These are phyloP conservation scores for Melanocharis versteri DNA, from an alignment of 2,113 vertebrate species.

Conservation along the genomic window DNA sequence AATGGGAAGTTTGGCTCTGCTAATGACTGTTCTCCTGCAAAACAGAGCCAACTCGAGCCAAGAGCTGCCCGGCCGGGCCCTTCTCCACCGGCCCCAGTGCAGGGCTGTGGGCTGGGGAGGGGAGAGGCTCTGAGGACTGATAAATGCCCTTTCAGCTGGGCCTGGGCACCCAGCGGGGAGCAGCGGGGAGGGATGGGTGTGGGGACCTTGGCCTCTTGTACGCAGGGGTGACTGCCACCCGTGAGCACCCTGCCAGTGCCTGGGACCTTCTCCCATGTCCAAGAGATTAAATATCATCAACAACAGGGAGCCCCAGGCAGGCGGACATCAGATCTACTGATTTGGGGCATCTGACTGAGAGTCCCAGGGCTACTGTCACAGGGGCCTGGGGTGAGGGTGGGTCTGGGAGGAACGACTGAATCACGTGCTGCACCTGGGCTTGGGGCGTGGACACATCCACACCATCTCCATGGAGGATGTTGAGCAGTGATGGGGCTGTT, in stretches of 20 bases:
- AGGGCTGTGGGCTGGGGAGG: background rate
- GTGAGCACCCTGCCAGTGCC: background rate
- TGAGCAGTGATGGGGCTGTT: background rate
- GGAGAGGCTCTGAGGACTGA: background rate
- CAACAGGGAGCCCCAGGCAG: background rate
- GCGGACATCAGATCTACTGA: background rate
- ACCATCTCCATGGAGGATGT: background rate
- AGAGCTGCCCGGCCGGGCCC: background rate
- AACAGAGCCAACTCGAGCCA: background rate
- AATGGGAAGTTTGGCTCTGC: constrained; percentile 4
- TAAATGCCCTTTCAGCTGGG: background rate
- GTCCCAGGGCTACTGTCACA: background rate
- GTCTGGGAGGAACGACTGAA: background rate
- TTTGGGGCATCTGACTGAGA: background rate
- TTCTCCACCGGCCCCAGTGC: rapidly evolving
- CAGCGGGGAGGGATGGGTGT: rapidly evolving
- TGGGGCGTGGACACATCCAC: rapidly evolving
- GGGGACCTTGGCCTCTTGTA: background rate
- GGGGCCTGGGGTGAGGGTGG: rapidly evolving
- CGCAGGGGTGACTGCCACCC: background rate
- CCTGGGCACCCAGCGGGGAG: rapidly evolving
- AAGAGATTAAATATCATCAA: background rate
- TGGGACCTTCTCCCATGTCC: background rate
- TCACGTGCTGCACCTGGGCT: rapidly evolving
- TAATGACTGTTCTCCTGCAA: constrained; percentile 8